These are phyloP conservation scores for Coremacera marginata DNA, from an alignment of 2,888 invertebrate genomes.

Conservation along the genomic window DNA sequence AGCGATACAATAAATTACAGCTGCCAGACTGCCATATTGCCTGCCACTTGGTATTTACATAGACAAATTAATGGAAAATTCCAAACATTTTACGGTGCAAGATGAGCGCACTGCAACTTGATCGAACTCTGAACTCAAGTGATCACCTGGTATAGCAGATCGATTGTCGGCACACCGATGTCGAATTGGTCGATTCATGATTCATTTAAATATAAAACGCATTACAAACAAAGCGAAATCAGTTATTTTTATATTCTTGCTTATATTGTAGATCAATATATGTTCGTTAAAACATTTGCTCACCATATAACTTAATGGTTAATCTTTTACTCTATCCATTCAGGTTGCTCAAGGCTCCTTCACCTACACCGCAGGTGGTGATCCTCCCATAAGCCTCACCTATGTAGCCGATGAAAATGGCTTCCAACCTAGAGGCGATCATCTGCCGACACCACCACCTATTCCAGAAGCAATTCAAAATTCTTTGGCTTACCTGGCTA, in stretches of 20 bases:
- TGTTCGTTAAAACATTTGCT: neutral
- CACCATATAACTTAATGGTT: neutral
- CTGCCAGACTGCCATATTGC: conserved; percentile 14
- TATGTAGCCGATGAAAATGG: conserved; percentile 81
- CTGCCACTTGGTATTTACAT: conserved; percentile 50
- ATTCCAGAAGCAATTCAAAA: conserved; percentile 78
- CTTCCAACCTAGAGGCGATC: conserved; percentile 73
- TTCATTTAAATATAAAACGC: no score
- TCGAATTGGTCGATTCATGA: neutral
- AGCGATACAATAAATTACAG: conserved; percentile 35
- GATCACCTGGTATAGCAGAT: conserved; percentile 30
- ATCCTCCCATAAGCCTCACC: conserved; percentile 72
- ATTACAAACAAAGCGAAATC: neutral
- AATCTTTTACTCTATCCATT: neutral
- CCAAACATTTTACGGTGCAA: neutral
- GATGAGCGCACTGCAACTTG: neutral
- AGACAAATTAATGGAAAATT: neutral
- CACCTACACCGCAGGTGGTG: conserved; percentile 76
- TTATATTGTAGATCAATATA: neutral
- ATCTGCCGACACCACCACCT: conserved; percentile 73
- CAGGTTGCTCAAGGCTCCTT: conserved; percentile 75
- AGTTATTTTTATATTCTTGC: neutral
- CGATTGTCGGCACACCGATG: conserved; percentile 21
- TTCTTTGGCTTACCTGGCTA: conserved; percentile 76
- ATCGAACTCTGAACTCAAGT: conserved; percentile 12